A percentile compares a stretch with the other conserved stretches of the same genome.
Evolutionary conservation across 2,797 vertebrate species (phyloP).

Genomic region (Enteromius viviparus): DNA sequence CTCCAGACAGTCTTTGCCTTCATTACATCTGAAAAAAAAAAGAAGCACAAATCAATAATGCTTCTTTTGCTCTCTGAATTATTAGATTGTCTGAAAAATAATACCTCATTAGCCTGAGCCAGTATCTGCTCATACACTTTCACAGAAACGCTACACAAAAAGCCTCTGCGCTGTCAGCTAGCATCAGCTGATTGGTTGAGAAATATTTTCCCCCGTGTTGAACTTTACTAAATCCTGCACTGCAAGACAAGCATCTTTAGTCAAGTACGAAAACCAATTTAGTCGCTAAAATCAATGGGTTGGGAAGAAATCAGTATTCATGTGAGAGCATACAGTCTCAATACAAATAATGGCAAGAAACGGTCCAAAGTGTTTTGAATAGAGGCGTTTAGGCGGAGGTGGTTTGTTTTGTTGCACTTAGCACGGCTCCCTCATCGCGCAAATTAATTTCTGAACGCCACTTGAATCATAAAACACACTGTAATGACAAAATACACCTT

Average conservation of each 20-base stretch:
- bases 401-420: constrained; percentile 40
- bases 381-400: constrained; percentile 27
- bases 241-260: constrained; percentile 30
- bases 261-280: constrained; percentile 35
- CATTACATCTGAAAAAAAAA: constrained; percentile 45
- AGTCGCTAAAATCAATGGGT: constrained; percentile 35
- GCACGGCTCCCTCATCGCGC: background rate
- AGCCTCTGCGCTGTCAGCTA: constrained; percentile 31
- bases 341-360: constrained; percentile 18
- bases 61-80: constrained; percentile 47
- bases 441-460: constrained; percentile 40
- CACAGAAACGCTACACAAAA: background rate
- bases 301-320: constrained; percentile 36
- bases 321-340: constrained; percentile 8
- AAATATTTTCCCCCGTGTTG: constrained; percentile 37
- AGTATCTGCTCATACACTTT: constrained; percentile 26
- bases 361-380: constrained; percentile 36
- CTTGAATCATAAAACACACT: constrained; percentile 33
- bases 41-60: constrained; percentile 49
- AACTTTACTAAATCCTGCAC: constrained; percentile 23
- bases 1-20: constrained; percentile 22
- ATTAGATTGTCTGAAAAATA: constrained; percentile 47
- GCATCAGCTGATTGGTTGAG: constrained; percentile 29
- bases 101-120: constrained; percentile 53
- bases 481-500: constrained; percentile 24